Evolutionary conservation across 2,797 vertebrate genomes (phyloP), one percentile per base, ranked within the genome.

Genomic region (Diceros bicornis): DNA sequence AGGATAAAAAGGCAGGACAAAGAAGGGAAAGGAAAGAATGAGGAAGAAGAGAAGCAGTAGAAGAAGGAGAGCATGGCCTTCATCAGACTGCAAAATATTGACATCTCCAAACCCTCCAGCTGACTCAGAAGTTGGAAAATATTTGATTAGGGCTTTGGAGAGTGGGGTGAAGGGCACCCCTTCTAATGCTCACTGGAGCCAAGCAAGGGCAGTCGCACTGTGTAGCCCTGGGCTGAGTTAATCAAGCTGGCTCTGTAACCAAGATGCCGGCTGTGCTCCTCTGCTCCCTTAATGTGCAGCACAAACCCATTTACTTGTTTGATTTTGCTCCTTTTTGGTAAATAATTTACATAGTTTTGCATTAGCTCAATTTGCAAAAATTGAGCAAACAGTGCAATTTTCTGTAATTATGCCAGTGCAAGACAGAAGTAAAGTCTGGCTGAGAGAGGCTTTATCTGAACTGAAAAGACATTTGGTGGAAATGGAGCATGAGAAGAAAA

Each of bases 301-400:
- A 94, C 59, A 96, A 98, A 97, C 44, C 34, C 88, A 90, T 96
- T 97, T 98, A 95, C 52, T 97, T 98, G 32, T 96, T 98, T 98
- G 91, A 98, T 98, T 98, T 98, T 97, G 75, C 92, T 50, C 71
- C 66, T n/a, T 96, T 97, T 98, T 84, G 88, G 79, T 97, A 98
- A 98, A 98, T 98, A 98, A 98, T 96, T 98, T 98, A 95, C 77
- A 97, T 57, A 96, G 88, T 81, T 98, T 95, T 98, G 92, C 93
- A 97, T 98, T 98, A 97, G 17, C 84, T 96, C 97, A 94, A 97
- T 98, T 98, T 98, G 74, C 23, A 97, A 97, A 98, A 98, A 97
- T 75, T 98, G 98, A 98, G 97, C 97, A 98, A 85, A 95, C 87
- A 93, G 47, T 89, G 72, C 95, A 94, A 97, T 98, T 98, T 98